Conservation (phyloP, 2,888 invertebrate genomes). For the Habroteleia sp. region DNA sequence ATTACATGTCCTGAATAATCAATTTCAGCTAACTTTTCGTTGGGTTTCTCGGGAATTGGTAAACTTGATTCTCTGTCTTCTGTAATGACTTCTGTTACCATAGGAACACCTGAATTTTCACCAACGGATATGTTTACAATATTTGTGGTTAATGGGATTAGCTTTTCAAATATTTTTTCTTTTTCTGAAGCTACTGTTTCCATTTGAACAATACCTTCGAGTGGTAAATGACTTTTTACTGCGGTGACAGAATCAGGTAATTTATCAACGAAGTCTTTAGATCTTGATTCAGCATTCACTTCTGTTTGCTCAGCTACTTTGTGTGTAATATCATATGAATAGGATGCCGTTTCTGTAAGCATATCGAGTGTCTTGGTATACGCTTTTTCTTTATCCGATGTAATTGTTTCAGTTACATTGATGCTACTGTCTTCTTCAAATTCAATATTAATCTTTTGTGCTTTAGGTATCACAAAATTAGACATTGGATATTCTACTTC, state of each 20-base stretch:
- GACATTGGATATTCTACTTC: slow-evolving; percentile 75
- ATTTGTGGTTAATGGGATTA: slow-evolving; percentile 69
- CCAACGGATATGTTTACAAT: slow-evolving; percentile 74
- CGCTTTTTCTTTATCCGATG: slow-evolving; percentile 81
- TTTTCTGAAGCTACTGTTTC: slow-evolving; percentile 84
- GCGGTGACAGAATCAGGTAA: slow-evolving; percentile 78
- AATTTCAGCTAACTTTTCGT: slow-evolving; percentile 79
- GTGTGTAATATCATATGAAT: slow-evolving; percentile 79
- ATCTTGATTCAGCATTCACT: slow-evolving; percentile 82
- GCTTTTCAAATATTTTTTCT: slow-evolving; percentile 81
- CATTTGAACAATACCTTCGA: slow-evolving; percentile 83
- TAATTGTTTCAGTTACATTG: slow-evolving; percentile 82
- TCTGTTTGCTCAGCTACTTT: slow-evolving; percentile 84
- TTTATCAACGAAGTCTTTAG: slow-evolving; percentile 80
- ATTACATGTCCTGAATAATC: slow-evolving; percentile 82
- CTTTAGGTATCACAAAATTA: slow-evolving; percentile 75
- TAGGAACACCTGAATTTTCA: slow-evolving; percentile 81
- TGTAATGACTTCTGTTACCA: slow-evolving; percentile 83
- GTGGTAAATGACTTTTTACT: slow-evolving; percentile 81
- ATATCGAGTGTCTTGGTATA: slow-evolving; percentile 71
- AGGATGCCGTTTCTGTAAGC: slow-evolving; percentile 77
- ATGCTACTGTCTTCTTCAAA: slow-evolving; percentile 82
- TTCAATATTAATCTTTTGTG: slow-evolving; percentile 72
- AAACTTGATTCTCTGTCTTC: slow-evolving; percentile 83
- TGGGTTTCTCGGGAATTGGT: slow-evolving; percentile 78